These are phyloP conservation scores for Onthophagus taurus DNA, from an alignment of 1,140 invertebrate species.

Conservation along the genomic window DNA sequence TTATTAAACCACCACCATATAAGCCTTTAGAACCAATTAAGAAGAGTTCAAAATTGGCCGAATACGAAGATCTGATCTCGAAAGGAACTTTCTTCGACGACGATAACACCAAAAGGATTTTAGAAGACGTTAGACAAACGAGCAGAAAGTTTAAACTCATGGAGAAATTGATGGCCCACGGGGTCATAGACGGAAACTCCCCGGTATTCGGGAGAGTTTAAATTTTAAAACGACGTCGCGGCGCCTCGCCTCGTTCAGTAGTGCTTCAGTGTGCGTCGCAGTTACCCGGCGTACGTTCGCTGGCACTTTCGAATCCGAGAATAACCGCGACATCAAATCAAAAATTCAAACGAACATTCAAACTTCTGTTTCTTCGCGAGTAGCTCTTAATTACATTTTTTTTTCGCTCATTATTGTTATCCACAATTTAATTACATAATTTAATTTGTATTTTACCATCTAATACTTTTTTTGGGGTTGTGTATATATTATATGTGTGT, in stretches of 20 bases:
- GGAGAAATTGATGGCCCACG: constrained; percentile 21
- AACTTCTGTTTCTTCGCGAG: neutral
- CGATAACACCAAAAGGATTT: constrained; percentile 31
- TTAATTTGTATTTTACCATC: too few species aligned
- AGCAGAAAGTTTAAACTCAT: constrained; percentile 30
- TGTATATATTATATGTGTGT: too few species aligned
- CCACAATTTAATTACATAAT: neutral
- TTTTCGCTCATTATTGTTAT: neutral
- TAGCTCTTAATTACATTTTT: neutral
- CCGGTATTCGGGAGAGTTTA: constrained; percentile 1
- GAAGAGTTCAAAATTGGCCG: constrained; percentile 32
- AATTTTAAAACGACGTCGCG: neutral
- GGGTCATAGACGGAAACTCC: constrained; percentile 17
- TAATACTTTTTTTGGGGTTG: too few species aligned
- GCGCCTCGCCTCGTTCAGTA: too few species aligned
- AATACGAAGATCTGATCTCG: constrained; percentile 30
- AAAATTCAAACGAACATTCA: neutral
- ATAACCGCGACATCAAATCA: too few species aligned
- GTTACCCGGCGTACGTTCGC: neutral
- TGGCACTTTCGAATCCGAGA: too few species aligned
- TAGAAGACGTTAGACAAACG: constrained; percentile 29
- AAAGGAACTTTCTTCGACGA: constrained; percentile 35
- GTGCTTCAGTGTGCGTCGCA: constrained; percentile 2
- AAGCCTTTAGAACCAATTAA: constrained; percentile 30
- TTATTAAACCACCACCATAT: constrained; percentile 29